A percentile compares a stretch with the other conserved stretches of the same genome.
phyloP scores from a whole-genome alignment of 2,888 invertebrate species.

The Abscondita cerata region DNA sequence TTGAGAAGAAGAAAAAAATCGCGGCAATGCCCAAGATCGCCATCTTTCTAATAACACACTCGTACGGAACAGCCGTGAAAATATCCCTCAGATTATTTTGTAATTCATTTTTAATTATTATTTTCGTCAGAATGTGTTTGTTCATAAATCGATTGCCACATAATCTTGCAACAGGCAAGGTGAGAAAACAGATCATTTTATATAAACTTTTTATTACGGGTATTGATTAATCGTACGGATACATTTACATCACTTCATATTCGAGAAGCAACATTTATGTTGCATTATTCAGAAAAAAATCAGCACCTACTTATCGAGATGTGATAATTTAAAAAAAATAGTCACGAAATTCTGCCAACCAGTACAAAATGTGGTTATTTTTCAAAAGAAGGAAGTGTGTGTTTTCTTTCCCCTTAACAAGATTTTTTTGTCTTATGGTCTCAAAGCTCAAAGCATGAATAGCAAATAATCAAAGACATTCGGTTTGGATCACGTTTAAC shows the following conservation, averaged over 20 bases:
- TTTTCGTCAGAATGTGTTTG: slow-evolving; percentile 1
- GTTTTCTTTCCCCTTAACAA: slow-evolving; percentile 26
- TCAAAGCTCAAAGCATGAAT: slow-evolving; percentile 28
- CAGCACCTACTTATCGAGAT: too few relatives aligned
- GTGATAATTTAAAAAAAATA: too few relatives aligned
- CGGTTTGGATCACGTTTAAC: slow-evolving; percentile 23
- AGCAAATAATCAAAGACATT: slow-evolving; percentile 28
- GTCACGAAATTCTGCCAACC: too few relatives aligned
- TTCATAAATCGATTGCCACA: background rate
- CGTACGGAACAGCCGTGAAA: slow-evolving; percentile 16
- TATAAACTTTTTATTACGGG: too few relatives aligned
- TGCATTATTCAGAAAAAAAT: too few relatives aligned
- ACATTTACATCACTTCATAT: too few relatives aligned
- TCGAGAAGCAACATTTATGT: too few relatives aligned
- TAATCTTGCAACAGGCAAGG: slow-evolving; percentile 6
- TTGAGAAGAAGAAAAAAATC: too few relatives aligned
- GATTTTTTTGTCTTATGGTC: slow-evolving; percentile 22
- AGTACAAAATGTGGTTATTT: too few relatives aligned
- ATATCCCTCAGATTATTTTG: slow-evolving; percentile 15
- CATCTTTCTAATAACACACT: slow-evolving; percentile 13
- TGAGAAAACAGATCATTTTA: slow-evolving; percentile 2
- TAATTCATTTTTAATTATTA: slow-evolving; percentile 27
- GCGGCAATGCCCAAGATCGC: slow-evolving; percentile 3
- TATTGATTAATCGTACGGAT: too few relatives aligned
- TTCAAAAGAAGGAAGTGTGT: too few relatives aligned